These are phyloP conservation scores for Autographa pulchrina DNA, from an alignment of 2,888 invertebrate genomes.

Conservation along the genomic window DNA sequence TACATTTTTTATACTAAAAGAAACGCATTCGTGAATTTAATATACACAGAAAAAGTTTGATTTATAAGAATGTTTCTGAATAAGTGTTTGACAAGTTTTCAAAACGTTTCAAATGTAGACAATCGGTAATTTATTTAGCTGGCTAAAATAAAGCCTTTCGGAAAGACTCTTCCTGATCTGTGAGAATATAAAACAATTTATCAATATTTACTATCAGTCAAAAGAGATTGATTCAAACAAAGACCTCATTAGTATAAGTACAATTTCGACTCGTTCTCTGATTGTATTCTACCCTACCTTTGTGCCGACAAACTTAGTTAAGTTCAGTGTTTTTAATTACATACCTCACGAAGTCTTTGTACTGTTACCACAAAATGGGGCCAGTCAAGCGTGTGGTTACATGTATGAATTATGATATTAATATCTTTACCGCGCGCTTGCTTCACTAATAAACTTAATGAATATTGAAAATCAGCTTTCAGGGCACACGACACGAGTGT, in stretches of 20 bases:
- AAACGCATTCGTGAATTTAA: no score
- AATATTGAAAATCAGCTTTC: conserved; percentile 28
- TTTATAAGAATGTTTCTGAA: no score
- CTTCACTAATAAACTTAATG: conserved; percentile 16
- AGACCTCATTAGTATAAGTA: neutral
- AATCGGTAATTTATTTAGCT: no score
- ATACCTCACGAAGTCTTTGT: conserved; percentile 21
- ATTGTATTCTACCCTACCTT: conserved; percentile 8
- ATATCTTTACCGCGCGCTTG: conserved; percentile 36
- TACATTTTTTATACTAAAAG: no score
- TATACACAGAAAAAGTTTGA: no score
- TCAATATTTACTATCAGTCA: neutral
- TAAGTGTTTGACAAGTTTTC: no score
- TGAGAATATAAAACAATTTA: no score
- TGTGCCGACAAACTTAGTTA: conserved; percentile 6
- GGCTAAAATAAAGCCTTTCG: no score
- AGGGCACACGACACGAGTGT: conserved; percentile 22
- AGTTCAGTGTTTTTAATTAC: conserved; percentile 24
- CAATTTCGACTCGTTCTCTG: neutral
- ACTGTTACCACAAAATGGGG: conserved; percentile 32
- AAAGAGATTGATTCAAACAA: neutral
- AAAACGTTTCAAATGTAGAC: no score
- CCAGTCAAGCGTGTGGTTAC: conserved; percentile 42
- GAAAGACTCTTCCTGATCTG: no score
- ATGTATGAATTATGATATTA: conserved; percentile 41